Evolutionary conservation across 2,888 invertebrate species (phyloP), one percentile per base, ranked within the genome.

Genomic region (Dicycla oo): DNA sequence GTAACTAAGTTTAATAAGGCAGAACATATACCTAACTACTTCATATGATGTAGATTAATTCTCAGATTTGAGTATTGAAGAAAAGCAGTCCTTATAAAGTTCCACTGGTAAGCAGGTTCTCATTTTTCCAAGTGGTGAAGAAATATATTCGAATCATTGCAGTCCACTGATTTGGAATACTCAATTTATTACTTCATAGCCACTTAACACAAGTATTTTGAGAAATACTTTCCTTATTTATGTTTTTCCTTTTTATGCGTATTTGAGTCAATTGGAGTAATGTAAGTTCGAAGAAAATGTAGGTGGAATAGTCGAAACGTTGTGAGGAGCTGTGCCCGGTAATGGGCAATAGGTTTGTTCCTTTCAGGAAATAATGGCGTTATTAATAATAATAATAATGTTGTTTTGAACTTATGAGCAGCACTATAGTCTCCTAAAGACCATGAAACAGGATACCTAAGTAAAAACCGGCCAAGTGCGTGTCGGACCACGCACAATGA

Each of bases 91-190:
- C 64, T 62, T 71, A 69, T 56, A 67, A 63, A 64, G 51, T 73
- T 66, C 56, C 57, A 1, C 30, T 34, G 58, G 34, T 20, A 51
- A 13, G 26, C n/a, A 49, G 45, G 23, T 30, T 49, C 57, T 74
- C 75, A 74, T 75, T 75, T 57, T 65, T 60, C 65, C 51, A 54
- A 75, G 60, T 74, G 62, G 51, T 56, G 67, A 73, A 62, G 53
- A 65, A 74, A 43, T 78, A 81, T 75, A 75, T 81, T 73, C 47
- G 69, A 81, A 51, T 78, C 56, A 75, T 75, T 63, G 49, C 78
- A 81, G 75, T 68, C 68, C 82, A 81, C 56, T 81, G 82, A 78
- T 72, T 75, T 70, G 78, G 75, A 81, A 81, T 67, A 75, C 72
- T 67, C 64, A 63, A 75, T 81, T 72, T 81, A 69, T 78, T 74